Conservation (phyloP, 2,797 vertebrate genomes). For the Amblyraja radiata region DNA sequence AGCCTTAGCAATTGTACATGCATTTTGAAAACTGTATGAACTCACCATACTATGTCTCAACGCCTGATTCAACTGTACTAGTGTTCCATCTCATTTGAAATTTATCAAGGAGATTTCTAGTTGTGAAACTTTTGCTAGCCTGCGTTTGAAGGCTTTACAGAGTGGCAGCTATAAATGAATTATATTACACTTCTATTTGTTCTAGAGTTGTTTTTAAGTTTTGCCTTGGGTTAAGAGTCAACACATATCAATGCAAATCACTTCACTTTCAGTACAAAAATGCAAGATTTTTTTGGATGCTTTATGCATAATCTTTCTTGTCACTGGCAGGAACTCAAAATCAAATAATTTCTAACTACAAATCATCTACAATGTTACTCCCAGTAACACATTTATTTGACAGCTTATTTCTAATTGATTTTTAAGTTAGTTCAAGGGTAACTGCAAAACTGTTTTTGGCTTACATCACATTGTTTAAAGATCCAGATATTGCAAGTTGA, state of each 20-base stretch:
- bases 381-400: constrained; percentile 24
- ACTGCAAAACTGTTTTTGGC: constrained; percentile 29
- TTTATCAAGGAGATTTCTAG: neutral
- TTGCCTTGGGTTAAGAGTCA: constrained; percentile 21
- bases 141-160: neutral
- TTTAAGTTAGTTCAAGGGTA: constrained; percentile 34
- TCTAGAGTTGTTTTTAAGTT: neutral
- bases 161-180: constrained; percentile 18
- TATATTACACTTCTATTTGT: neutral
- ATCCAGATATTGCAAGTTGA: neutral
- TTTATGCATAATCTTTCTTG: constrained; percentile 11
- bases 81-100: neutral
- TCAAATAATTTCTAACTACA: constrained; percentile 33
- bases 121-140: neutral
- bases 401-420: constrained; percentile 33
- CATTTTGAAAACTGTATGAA: neutral
- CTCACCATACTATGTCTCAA: neutral
- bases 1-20: neutral
- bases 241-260: constrained; percentile 19
- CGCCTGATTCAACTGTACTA: neutral
- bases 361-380: constrained; percentile 18
- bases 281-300: neutral
- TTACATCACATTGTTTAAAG: constrained; percentile 11
- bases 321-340: constrained; percentile 24
- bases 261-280: neutral